These are phyloP conservation scores for Cardiocondyla obscurior DNA, from an alignment of 1,140 invertebrate genomes.

Conservation along the genomic window DNA sequence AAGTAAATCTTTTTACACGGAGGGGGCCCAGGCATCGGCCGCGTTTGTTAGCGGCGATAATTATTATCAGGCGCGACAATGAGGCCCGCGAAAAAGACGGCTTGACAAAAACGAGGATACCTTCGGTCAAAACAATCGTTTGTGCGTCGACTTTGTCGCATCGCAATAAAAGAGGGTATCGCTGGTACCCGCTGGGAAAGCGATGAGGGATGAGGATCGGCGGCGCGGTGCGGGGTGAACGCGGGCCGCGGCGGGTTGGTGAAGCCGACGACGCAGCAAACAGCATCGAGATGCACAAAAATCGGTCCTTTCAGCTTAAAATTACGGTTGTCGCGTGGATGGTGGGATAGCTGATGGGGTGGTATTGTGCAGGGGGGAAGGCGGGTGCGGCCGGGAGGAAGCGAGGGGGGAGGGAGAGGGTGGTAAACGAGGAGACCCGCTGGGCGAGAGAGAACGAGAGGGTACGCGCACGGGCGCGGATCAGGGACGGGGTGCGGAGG, in stretches of 20 bases:
- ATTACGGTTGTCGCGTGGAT: slow-evolving; percentile 77
- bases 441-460: slow-evolving; percentile 61
- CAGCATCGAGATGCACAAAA: slow-evolving; percentile 75
- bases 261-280: slow-evolving; percentile 73
- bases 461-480: slow-evolving; percentile 34
- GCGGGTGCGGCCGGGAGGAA: slow-evolving; percentile 56
- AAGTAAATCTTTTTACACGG: slow-evolving; percentile 48
- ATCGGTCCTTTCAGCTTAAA: slow-evolving; percentile 79
- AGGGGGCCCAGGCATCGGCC: slow-evolving; percentile 12
- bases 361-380: slow-evolving; percentile 67
- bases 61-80: slow-evolving; percentile 53
- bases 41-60: slow-evolving; percentile 45
- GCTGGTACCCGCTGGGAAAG: slow-evolving; percentile 34
- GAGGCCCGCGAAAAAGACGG: slow-evolving; percentile 46
- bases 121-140: slow-evolving; percentile 65
- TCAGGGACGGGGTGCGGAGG: slow-evolving; percentile 34
- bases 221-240: not conserved
- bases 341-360: slow-evolving; percentile 71
- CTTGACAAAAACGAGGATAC: slow-evolving; percentile 55
- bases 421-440: slow-evolving; percentile 30
- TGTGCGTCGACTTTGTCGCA: slow-evolving; percentile 60
- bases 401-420: too few relatives aligned
- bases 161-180: slow-evolving; percentile 53
- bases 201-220: slow-evolving; percentile 22
- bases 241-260: slow-evolving; percentile 59